Evolutionary conservation across 1,140 invertebrate species (phyloP), one percentile per base, ranked within the genome.

Genomic region (Drosophila littoralis): DNA sequence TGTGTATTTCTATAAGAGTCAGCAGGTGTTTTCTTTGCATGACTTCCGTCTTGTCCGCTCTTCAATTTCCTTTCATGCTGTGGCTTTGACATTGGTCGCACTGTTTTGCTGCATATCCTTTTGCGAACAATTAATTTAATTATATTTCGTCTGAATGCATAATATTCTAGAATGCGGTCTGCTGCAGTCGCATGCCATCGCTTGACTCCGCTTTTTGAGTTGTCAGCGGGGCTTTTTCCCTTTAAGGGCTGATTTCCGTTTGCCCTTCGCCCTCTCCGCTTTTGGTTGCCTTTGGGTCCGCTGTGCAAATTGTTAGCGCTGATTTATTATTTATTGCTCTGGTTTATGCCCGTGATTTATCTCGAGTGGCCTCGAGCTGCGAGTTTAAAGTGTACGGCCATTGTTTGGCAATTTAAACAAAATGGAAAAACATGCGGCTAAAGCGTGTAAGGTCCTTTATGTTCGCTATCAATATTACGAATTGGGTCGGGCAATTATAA

Each of bases 241-340:
- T 12, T 13, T 15, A 5, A 3, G 22, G 22, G 22, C 22, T 28
- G 22, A 0, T 28, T 4, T 15, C 33, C n/a, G 17, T 15, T 70
- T 28, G 15, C 28, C n/a, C 17, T 46, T 32, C 52, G 12, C 13
- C 9, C 9, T 38, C 33, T 12, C 35, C 13, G 1, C 15, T 7
- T 13, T 13, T 10, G 22, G 3, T 6, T 15, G 10, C 7, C 46
- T 59, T 52, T 59, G 54, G 38, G 55, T 63, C 48, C 32, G 66
- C 74, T 85, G 81, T 64, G 82, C 71, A 82, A 86, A 88, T 88
- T 69, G 79, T 79, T 79, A 79, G 83, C 83, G 35, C 60, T 76
- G 82, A 88, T 86, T 88, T 86, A 88, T 86, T 86, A 86, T 88
- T 86, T 86, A 86, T 86, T 79, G 82, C 82, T 70, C 74, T 67